A percentile compares a stretch with the other conserved stretches of the same genome.
phyloP scores from a whole-genome alignment of 2,113 vertebrate genomes.

The Sisor rabdophorus region DNA sequence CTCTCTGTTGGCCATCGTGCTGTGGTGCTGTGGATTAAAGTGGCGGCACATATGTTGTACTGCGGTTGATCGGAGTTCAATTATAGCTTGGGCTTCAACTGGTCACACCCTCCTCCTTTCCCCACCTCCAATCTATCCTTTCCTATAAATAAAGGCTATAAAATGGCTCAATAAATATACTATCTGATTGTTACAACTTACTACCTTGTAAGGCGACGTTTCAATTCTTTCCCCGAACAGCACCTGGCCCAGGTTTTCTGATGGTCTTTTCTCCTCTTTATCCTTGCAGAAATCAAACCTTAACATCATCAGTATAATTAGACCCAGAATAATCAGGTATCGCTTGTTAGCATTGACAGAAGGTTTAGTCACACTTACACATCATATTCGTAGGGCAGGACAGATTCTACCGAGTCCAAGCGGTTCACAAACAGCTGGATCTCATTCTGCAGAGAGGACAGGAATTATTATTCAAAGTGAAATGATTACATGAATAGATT shows the following conservation, averaged over 20 bases:
- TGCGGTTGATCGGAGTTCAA: too few relatives aligned
- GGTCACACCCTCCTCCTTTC: too few relatives aligned
- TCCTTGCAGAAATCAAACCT: conserved; percentile 98
- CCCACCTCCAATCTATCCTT: background rate
- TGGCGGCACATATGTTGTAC: too few relatives aligned
- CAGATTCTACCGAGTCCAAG: conserved; percentile 98
- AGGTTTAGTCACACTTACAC: conserved; percentile 76
- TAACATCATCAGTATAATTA: conserved; percentile 30
- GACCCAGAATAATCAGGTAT: background rate
- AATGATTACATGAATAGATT: background rate
- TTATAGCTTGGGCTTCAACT: too few relatives aligned
- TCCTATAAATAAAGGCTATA: background rate
- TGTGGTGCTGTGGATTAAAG: too few relatives aligned
- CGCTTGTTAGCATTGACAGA: background rate
- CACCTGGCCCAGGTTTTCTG: conserved; percentile 97
- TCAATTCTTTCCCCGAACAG: conserved; percentile 97
- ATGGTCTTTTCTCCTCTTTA: conserved; percentile 80
- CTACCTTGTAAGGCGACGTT: conserved; percentile 92
- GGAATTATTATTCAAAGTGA: background rate
- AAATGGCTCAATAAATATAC: too few relatives aligned
- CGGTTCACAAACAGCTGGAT: conserved; percentile 95
- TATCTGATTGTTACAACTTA: background rate
- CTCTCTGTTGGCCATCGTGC: too few relatives aligned
- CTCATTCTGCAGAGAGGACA: conserved; percentile 67
- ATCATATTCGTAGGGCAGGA: conserved; percentile 95